These are phyloP conservation scores for Ancistrus triradiatus DNA, from an alignment of 2,113 vertebrate species.

Conservation along the genomic window DNA sequence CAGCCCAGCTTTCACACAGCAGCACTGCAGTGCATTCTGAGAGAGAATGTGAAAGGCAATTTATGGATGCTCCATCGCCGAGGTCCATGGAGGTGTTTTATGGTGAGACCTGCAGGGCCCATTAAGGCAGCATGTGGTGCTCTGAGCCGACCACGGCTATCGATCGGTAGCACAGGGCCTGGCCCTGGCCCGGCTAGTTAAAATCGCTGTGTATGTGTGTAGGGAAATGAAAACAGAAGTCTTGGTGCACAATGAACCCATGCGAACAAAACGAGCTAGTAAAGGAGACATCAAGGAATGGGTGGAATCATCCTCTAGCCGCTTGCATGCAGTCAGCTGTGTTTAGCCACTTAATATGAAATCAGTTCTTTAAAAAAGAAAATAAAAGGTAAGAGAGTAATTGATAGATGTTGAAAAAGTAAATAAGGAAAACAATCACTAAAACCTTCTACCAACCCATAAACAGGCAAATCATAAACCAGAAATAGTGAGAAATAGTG, in stretches of 20 bases:
- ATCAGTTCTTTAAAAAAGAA: slow-evolving; percentile 61
- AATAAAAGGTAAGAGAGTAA: slow-evolving; percentile 60
- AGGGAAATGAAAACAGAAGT: slow-evolving; percentile 68
- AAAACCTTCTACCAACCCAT: background rate
- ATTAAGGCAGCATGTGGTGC: slow-evolving; percentile 61
- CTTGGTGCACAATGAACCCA: slow-evolving; percentile 74
- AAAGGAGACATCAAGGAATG: slow-evolving; percentile 57
- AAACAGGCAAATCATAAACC: background rate
- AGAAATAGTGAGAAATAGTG: too few relatives aligned
- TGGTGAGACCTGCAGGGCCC: slow-evolving; percentile 64
- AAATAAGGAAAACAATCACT: slow-evolving; percentile 46
- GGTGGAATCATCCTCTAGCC: slow-evolving; percentile 67
- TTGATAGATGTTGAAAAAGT: slow-evolving; percentile 17
- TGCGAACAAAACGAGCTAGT: slow-evolving; percentile 61
- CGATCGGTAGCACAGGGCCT: slow-evolving; percentile 57
- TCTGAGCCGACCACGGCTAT: slow-evolving; percentile 66
- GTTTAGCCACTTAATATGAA: slow-evolving; percentile 60
- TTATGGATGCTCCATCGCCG: slow-evolving; percentile 57
- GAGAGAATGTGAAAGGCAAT: slow-evolving; percentile 34
- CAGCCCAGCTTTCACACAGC: background rate
- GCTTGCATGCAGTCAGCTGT: slow-evolving; percentile 53
- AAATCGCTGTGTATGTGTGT: slow-evolving; percentile 59
- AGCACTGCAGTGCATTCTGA: background rate
- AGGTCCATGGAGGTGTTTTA: slow-evolving; percentile 67
- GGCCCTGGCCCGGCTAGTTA: slow-evolving; percentile 63